phyloP scores from a whole-genome alignment of 2,888 invertebrate genomes.

The Aquatica leii region DNA sequence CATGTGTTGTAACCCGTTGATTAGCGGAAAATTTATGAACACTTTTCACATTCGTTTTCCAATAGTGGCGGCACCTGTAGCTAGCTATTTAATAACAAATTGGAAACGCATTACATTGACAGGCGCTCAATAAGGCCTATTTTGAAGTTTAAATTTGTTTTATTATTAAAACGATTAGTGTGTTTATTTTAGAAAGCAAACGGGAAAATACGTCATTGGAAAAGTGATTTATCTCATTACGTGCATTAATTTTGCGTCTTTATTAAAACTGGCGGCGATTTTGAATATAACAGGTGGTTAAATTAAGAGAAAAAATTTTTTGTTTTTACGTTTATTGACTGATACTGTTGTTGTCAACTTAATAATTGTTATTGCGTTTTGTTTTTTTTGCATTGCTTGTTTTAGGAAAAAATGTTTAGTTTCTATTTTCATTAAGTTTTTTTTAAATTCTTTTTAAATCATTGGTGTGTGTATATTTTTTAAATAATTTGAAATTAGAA shows the following conservation, averaged over 20 bases:
- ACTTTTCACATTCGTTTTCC: not conserved
- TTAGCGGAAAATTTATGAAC: slow-evolving; percentile 23
- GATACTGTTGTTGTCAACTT: too few species aligned
- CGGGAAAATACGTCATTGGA: slow-evolving; percentile 15
- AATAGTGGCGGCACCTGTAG: slow-evolving; percentile 42
- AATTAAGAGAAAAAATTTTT: too few species aligned
- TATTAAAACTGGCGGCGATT: slow-evolving; percentile 24
- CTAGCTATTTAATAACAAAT: slow-evolving; percentile 49
- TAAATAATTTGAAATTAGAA: too few species aligned
- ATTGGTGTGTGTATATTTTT: too few species aligned
- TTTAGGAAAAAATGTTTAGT: too few species aligned
- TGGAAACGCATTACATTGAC: slow-evolving; percentile 48
- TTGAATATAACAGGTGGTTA: slow-evolving; percentile 27
- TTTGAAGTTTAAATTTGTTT: slow-evolving; percentile 34
- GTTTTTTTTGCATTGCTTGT: too few species aligned
- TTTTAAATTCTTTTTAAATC: too few species aligned
- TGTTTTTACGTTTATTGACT: too few species aligned
- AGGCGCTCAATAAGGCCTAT: slow-evolving; percentile 42
- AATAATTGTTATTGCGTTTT: too few species aligned
- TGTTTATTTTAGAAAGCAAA: slow-evolving; percentile 40
- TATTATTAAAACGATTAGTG: slow-evolving; percentile 49
- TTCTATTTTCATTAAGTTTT: too few species aligned
- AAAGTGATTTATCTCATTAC: slow-evolving; percentile 26
- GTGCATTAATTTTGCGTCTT: slow-evolving; percentile 43
- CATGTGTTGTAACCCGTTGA: too few species aligned